Conservation (phyloP, 2,888 invertebrate genomes). For the Bruchidius siliquastri region DNA sequence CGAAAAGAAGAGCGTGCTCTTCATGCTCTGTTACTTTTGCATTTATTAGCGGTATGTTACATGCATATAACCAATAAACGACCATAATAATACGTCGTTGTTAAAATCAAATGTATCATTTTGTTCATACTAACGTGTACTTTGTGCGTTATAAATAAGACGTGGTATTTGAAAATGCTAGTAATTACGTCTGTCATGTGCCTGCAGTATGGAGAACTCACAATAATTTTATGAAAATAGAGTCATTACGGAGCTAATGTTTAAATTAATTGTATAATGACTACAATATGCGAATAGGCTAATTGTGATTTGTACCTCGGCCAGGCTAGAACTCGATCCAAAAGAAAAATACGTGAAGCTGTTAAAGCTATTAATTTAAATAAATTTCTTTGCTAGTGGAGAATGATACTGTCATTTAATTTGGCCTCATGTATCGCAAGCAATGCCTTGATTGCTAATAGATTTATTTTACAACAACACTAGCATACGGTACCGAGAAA, state of each 20-base stretch:
- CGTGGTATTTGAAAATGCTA: slow-evolving; percentile 16
- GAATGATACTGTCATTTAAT: too few species aligned
- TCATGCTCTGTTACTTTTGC: slow-evolving; percentile 15
- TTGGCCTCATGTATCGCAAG: too few species aligned
- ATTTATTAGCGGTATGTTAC: slow-evolving; percentile 14
- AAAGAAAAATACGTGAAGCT: not conserved
- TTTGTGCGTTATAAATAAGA: slow-evolving; percentile 17
- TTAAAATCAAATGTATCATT: slow-evolving; percentile 15
- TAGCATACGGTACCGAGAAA: too few species aligned
- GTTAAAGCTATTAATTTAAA: too few species aligned
- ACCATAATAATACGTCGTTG: slow-evolving; percentile 14
- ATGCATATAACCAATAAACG: slow-evolving; percentile 17
- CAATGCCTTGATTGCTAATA: too few species aligned
- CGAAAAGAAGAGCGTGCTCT: slow-evolving; percentile 12
- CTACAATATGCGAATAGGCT: not conserved
- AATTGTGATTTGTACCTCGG: not conserved
- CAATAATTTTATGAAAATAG: slow-evolving; percentile 14
- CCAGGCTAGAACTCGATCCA: not conserved
- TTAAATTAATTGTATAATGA: slow-evolving; percentile 7
- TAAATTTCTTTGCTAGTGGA: too few species aligned
- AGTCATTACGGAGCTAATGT: slow-evolving; percentile 12
- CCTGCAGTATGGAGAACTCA: slow-evolving; percentile 9
- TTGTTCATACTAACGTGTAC: slow-evolving; percentile 15
- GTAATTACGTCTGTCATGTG: slow-evolving; percentile 18
- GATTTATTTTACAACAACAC: too few species aligned